phyloP scores from a whole-genome alignment of 2,888 invertebrate genomes.

The Xylophagus ater region DNA sequence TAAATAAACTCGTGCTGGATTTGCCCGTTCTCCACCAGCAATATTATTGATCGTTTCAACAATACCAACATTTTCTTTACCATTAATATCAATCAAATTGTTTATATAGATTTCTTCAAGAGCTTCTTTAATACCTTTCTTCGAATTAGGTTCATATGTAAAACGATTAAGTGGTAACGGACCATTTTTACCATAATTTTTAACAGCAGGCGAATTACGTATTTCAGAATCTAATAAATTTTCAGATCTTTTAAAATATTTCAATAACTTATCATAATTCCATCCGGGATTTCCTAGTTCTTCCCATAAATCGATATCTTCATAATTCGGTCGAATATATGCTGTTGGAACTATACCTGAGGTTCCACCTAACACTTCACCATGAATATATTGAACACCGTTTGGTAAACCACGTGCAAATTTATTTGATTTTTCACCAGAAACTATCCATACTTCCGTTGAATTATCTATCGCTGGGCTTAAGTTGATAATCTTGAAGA shows the following conservation, averaged over 20 bases:
- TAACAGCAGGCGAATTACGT: not conserved
- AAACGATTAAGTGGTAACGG: not conserved
- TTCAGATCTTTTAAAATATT: slow-evolving; percentile 72
- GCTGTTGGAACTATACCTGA: slow-evolving; percentile 54
- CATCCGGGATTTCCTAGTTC: slow-evolving; percentile 49
- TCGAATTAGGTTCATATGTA: not conserved
- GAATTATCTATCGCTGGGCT: no score
- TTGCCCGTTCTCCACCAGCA: slow-evolving; percentile 57
- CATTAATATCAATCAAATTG: slow-evolving; percentile 1
- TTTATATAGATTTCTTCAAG: not conserved
- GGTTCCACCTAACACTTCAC: slow-evolving; percentile 54
- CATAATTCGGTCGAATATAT: slow-evolving; percentile 50
- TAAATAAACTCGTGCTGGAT: slow-evolving; percentile 62
- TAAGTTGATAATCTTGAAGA: no score
- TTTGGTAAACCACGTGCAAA: slow-evolving; percentile 57
- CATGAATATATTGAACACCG: slow-evolving; percentile 36
- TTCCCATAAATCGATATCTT: slow-evolving; percentile 55
- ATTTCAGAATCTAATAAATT: no score
- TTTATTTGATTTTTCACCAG: slow-evolving; percentile 61
- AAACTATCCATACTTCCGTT: not conserved
- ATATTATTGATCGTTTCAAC: slow-evolving; percentile 37
- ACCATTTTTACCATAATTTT: not conserved
- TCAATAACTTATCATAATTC: slow-evolving; percentile 64
- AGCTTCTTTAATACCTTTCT: not conserved
- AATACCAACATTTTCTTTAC: not conserved